Evolutionary conservation across 2,113 vertebrate genomes (phyloP), one percentile per base, ranked within the genome.

Genomic region (Heterocephalus glaber): DNA sequence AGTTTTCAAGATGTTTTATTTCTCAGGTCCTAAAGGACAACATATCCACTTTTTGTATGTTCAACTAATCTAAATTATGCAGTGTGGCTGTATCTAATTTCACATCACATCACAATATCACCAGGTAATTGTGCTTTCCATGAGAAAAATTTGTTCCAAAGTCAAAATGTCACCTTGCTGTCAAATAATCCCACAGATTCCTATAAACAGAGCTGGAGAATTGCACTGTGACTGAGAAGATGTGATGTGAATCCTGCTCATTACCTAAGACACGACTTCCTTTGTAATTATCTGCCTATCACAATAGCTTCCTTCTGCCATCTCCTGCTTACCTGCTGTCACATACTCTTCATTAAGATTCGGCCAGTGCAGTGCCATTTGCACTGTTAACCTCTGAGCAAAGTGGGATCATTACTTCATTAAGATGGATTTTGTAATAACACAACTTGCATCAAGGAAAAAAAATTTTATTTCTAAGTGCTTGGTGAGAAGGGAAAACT

Each of bases 151-250:
- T 97, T 97, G 83, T 98, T 98, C 72, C 97, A 97, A 98, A 98
- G 97, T 98, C 96, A 98, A 98, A 98, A 97, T 98, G 98, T 98
- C 98, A 98, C 95, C 98, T 98, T 98, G 94, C 97, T 98, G 98
- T 98, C 98, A 98, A 98, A 98, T 98, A 98, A 98, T 98, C 97
- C 97, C 94, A 92, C 92, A 97, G 98, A 98, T 98, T 97, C 97
- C 97, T 96, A 95, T 98, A 98, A 98, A 98, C 96, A 98, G 97
- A 97, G 95, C 97, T 91, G 60, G 93, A 2, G 0, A 98, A 98
- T 97, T 98, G 97, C 96, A 76, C 95, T 96, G 92, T 98, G 98
- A 96, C 96, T 96, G 96, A 96, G n/a, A n/a, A n/a, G 98, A 97
- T 98, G 98, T 97, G 98, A 98, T 97, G 96, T 95, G 98, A 98